Conservation (phyloP, 2,797 vertebrate species). For the Orestias chungarensis region DNA sequence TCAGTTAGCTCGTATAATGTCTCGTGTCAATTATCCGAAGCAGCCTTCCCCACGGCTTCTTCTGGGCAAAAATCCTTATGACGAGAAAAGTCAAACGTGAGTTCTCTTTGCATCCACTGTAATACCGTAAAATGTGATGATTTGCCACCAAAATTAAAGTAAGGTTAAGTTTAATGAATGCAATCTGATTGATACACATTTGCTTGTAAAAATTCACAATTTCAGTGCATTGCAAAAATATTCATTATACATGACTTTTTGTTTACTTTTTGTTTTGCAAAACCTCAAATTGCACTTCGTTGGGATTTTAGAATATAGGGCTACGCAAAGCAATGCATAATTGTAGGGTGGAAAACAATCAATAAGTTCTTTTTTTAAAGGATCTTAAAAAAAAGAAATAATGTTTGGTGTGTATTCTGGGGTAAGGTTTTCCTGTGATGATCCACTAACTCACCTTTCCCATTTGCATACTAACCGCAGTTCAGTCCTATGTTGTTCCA, state of each 20-base stretch:
- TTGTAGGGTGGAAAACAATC: background rate
- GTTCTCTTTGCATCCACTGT: background rate
- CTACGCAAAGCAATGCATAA: background rate
- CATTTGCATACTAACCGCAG: no score
- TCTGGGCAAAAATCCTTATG: constrained; percentile 5
- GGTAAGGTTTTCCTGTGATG: no score
- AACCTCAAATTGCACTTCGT: background rate
- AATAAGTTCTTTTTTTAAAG: background rate
- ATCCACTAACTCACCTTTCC: no score
- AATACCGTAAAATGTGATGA: background rate
- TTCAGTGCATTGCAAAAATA: background rate
- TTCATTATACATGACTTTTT: background rate
- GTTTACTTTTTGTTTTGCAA: background rate
- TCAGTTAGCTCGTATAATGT: constrained; percentile 51
- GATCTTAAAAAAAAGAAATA: background rate
- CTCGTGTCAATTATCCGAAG: constrained; percentile 53
- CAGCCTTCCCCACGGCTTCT: constrained; percentile 20
- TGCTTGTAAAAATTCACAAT: no score
- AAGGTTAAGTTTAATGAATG: background rate
- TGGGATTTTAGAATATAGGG: background rate
- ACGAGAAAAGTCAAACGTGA: constrained; percentile 2
- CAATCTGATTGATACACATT: background rate
- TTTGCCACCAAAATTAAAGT: background rate
- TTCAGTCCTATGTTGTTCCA: no score
- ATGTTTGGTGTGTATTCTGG: background rate